Percentiles rank a stretch among this genome's conserved stretches.
phyloP scores from a whole-genome alignment of 2,797 vertebrate genomes.

The Oreochromis grahami region DNA sequence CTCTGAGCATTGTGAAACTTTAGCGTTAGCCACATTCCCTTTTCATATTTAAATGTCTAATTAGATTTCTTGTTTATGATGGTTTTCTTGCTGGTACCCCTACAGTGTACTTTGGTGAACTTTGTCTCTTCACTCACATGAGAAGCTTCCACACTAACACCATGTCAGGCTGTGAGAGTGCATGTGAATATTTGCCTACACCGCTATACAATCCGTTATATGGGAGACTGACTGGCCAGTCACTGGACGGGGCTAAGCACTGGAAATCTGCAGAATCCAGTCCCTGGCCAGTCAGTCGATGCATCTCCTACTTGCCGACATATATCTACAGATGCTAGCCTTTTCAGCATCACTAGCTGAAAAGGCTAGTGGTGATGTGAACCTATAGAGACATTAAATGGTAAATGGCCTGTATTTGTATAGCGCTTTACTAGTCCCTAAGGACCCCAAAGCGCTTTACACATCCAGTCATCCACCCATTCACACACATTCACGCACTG shows the following conservation, averaged over 20 bases:
- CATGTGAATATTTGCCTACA: not conserved
- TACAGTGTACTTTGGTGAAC: not conserved
- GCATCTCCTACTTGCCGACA: not conserved
- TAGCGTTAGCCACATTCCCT: not conserved
- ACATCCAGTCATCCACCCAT: too few species aligned
- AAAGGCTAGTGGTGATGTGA: not conserved
- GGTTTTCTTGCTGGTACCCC: not conserved
- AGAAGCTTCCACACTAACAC: not conserved
- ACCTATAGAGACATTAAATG: not conserved
- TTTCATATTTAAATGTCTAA: not conserved
- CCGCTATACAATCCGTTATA: not conserved
- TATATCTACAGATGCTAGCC: not conserved
- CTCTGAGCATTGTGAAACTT: not conserved
- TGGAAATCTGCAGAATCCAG: not conserved
- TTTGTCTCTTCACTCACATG: not conserved
- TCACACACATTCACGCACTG: too few species aligned
- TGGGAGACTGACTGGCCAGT: not conserved
- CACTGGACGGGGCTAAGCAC: not conserved
- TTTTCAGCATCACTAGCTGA: not conserved
- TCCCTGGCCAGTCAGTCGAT: not conserved
- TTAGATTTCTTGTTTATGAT: not conserved
- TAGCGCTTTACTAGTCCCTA: too few species aligned
- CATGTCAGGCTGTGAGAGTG: not conserved
- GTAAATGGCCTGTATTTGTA: too few species aligned
- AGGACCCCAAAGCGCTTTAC: too few species aligned